phyloP scores from a whole-genome alignment of 2,113 vertebrate genomes.

The Macrotus californicus region DNA sequence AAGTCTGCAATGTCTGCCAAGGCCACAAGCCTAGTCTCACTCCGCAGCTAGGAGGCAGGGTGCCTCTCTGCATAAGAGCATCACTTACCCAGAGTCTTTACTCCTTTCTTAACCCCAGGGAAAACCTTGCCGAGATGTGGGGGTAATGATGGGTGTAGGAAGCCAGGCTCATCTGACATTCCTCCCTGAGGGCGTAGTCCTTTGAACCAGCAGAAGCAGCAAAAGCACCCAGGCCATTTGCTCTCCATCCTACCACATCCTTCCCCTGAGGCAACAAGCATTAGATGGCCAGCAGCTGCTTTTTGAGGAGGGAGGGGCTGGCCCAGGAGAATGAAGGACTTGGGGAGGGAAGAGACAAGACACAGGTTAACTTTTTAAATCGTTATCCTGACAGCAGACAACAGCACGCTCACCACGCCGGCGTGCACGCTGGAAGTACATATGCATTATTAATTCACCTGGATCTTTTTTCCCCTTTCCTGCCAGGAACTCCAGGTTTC shows the following conservation, averaged over 20 bases:
- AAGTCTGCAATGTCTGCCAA: not conserved
- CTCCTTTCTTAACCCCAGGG: not conserved
- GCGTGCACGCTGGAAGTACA: fast-evolving
- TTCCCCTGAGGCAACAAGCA: not conserved
- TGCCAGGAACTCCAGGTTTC: not conserved
- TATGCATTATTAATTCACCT: not conserved
- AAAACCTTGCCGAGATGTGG: not conserved
- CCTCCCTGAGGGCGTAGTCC: not conserved
- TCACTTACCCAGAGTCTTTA: not conserved
- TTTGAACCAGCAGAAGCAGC: not conserved
- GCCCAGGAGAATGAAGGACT: not conserved
- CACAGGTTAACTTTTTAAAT: not conserved
- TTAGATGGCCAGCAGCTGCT: not conserved
- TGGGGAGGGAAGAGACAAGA: too few species aligned
- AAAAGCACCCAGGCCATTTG: not conserved
- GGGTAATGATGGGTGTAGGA: not conserved
- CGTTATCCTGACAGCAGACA: not conserved
- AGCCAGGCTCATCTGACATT: not conserved
- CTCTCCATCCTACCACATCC: not conserved
- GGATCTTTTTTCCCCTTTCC: not conserved
- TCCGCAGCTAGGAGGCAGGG: not conserved
- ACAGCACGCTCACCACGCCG: fast-evolving
- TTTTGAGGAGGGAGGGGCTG: not conserved
- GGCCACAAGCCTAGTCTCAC: not conserved
- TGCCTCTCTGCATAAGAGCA: not conserved